Conservation (phyloP, 2,797 vertebrate genomes). For the Amniataba percoides region DNA sequence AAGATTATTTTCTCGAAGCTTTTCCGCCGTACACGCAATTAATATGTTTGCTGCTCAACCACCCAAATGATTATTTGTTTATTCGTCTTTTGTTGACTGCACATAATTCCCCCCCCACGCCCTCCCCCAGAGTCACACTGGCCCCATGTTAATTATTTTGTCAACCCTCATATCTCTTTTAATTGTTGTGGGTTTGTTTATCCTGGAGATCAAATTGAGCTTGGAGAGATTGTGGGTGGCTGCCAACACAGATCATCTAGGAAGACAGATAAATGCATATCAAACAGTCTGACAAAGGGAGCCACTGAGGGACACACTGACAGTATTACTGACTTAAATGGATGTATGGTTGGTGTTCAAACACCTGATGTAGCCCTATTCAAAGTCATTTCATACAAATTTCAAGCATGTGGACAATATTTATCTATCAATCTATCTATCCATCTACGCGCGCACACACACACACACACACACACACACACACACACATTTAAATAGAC, state of each 20-base stretch:
- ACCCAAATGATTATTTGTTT: conserved; percentile 80
- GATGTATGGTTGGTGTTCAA: conserved; percentile 41
- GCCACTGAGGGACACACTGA: conserved; percentile 26
- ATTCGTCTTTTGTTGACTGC: conserved; percentile 72
- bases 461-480: no score
- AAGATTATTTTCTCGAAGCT: conserved; percentile 52
- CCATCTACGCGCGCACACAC: no score
- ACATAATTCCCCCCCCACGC: conserved; percentile 23
- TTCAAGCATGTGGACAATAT: conserved; percentile 26
- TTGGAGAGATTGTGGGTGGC: conserved; percentile 69
- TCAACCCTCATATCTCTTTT: conserved; percentile 82
- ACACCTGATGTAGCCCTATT: conserved; percentile 28
- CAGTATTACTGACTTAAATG: conserved; percentile 51
- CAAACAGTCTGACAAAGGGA: conserved; percentile 61
- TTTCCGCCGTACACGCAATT: conserved; percentile 58
- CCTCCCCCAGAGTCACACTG: conserved; percentile 58
- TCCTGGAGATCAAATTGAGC: conserved; percentile 79
- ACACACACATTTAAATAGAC: no score
- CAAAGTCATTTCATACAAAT: conserved; percentile 40
- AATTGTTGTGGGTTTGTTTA: conserved; percentile 83
- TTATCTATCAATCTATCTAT: no score
- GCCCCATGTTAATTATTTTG: conserved; percentile 83
- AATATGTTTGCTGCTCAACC: conserved; percentile 72
- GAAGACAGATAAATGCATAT: conserved; percentile 72
- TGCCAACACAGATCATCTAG: conserved; percentile 72